A percentile compares a stretch with the other conserved stretches of the same genome.
These are phyloP conservation scores for Anthophora plumipes DNA, from an alignment of 2,888 invertebrate genomes.

Conservation along the genomic window DNA sequence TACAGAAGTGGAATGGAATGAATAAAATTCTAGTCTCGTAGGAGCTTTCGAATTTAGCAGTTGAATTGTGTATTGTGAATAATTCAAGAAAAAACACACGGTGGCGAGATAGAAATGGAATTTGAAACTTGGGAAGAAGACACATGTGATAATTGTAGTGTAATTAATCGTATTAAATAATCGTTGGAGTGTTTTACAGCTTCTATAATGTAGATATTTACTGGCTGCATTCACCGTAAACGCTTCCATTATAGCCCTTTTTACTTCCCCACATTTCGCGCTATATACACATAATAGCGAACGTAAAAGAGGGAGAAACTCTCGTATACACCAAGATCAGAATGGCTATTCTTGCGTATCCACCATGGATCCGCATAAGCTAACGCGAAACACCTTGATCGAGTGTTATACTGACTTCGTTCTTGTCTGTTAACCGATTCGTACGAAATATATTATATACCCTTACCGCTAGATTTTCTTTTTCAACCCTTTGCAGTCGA, in stretches of 20 bases:
- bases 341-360: conserved; percentile 14
- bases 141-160: too few relatives aligned
- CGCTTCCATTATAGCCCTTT: conserved; percentile 8
- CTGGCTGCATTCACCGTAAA: neutral
- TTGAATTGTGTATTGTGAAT: too few relatives aligned
- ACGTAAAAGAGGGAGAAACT: conserved; percentile 32
- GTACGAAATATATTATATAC: too few relatives aligned
- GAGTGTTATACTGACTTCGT: conserved; percentile 34
- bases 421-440: conserved; percentile 5
- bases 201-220: neutral
- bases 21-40: too few relatives aligned
- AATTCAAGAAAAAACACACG: too few relatives aligned
- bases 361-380: conserved; percentile 37
- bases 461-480: too few relatives aligned
- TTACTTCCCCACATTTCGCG: conserved; percentile 24
- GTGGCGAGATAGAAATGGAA: too few relatives aligned
- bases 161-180: neutral
- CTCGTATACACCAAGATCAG: conserved; percentile 15
- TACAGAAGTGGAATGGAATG: too few relatives aligned
- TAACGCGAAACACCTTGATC: neutral
- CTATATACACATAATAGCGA: conserved; percentile 15
- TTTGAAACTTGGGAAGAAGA: too few relatives aligned
- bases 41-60: too few relatives aligned
- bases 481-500: too few relatives aligned
- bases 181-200: neutral